Conservation (phyloP, 2,797 vertebrate species). For the Xenops minutus region DNA sequence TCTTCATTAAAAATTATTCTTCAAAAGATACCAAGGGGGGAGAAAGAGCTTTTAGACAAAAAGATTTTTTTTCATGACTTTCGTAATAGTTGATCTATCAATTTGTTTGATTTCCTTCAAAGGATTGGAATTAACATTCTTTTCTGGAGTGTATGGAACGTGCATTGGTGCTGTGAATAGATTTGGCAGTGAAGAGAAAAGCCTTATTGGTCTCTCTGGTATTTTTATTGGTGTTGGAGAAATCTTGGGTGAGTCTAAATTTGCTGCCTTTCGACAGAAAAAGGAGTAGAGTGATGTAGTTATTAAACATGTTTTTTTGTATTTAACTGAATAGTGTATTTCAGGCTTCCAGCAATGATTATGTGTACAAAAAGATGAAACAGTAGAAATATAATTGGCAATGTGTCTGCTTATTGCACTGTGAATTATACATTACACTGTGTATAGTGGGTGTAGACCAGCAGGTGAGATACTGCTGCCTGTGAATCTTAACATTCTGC, state of each 20-base stretch:
- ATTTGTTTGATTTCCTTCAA: neutral
- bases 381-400: neutral
- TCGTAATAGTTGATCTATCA: neutral
- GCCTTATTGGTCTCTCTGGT: constrained; percentile 95
- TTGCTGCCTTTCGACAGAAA: neutral
- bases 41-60: neutral
- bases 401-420: neutral
- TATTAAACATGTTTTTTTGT: neutral
- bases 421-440: neutral
- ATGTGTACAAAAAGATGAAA: neutral
- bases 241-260: constrained; percentile 85
- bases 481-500: neutral
- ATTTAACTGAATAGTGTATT: neutral
- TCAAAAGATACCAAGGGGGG: neutral
- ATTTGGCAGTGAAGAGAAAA: constrained; percentile 90
- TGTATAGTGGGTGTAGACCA: neutral
- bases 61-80: neutral
- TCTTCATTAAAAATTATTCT: neutral
- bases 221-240: constrained; percentile 94
- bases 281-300: neutral
- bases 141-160: constrained; percentile 95
- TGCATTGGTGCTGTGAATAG: constrained; percentile 90
- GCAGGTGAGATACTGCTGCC: neutral
- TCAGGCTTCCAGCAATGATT: neutral
- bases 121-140: constrained; percentile 96